A percentile compares a stretch with the other conserved stretches of the same genome.
Evolutionary conservation across 1,140 invertebrate genomes (phyloP).

Genomic region (Parapsyche elsis): DNA sequence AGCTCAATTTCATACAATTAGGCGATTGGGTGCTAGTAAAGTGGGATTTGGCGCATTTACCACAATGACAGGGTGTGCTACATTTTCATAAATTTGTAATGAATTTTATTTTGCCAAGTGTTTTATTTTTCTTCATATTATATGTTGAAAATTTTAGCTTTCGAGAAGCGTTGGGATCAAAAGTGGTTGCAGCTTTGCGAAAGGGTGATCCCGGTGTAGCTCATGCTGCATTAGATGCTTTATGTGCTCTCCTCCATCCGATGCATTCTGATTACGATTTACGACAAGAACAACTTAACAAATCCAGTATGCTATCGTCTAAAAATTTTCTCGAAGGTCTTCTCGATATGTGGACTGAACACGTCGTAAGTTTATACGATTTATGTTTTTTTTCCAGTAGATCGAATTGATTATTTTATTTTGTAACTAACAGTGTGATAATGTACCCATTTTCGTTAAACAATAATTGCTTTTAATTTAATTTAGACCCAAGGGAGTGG

Average conservation of each 20-base stretch:
- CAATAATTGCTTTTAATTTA: slow-evolving; percentile 23
- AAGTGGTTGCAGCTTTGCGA: slow-evolving; percentile 92
- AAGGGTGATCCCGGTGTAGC: slow-evolving; percentile 90
- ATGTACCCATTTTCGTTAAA: not conserved
- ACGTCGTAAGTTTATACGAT: slow-evolving; percentile 86
- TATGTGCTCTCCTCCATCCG: slow-evolving; percentile 98
- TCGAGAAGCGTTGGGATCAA: slow-evolving; percentile 92
- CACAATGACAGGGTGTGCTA: slow-evolving; percentile 80
- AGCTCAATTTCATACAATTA: slow-evolving; percentile 93
- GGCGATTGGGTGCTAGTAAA: slow-evolving; percentile 95
- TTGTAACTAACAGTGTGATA: slow-evolving; percentile 4
- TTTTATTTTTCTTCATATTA: slow-evolving; percentile 23
- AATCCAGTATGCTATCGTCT: slow-evolving; percentile 93
- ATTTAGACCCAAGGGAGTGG: slow-evolving; percentile 70
- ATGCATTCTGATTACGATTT: slow-evolving; percentile 97
- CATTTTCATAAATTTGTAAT: not conserved
- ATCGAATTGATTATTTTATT: slow-evolving; percentile 35
- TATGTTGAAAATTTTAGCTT: slow-evolving; percentile 75
- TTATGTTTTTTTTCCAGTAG: slow-evolving; percentile 31
- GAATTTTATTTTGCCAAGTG: not conserved
- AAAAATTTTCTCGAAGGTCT: slow-evolving; percentile 93
- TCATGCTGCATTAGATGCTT: slow-evolving; percentile 96
- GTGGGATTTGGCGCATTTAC: slow-evolving; percentile 98
- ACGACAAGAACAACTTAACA: slow-evolving; percentile 97
- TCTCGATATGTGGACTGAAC: slow-evolving; percentile 94